phyloP scores from a whole-genome alignment of 2,888 invertebrate species.

The Hirudinaria manillensis region DNA sequence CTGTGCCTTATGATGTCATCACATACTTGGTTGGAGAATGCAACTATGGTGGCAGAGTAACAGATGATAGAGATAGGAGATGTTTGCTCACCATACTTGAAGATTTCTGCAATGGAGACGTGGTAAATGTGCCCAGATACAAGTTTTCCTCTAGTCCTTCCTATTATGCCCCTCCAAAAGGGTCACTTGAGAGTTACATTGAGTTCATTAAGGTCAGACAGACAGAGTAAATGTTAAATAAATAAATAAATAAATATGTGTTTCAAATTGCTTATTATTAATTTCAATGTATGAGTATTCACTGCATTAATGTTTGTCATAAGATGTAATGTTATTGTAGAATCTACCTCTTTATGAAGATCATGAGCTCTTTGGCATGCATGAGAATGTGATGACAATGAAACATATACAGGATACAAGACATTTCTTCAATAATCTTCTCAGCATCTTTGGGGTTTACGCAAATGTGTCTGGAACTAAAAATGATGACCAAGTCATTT shows the following conservation, averaged over 20 bases:
- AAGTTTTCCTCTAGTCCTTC: constrained; percentile 61
- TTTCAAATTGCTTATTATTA: not conserved
- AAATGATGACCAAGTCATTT: constrained; percentile 48
- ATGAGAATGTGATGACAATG: constrained; percentile 82
- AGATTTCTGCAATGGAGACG: constrained; percentile 70
- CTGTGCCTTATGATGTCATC: constrained; percentile 79
- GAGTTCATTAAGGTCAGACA: constrained; percentile 64
- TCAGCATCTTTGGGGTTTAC: constrained; percentile 66
- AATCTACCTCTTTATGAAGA: constrained; percentile 68
- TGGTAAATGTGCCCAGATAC: constrained; percentile 65
- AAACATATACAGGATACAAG: constrained; percentile 73
- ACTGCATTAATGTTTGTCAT: not conserved
- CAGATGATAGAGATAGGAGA: constrained; percentile 88
- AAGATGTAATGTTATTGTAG: too few relatives aligned
- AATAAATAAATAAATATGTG: not conserved
- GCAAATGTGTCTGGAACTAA: constrained; percentile 44
- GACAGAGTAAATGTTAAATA: not conserved
- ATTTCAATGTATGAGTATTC: not conserved
- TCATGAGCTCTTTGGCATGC: constrained; percentile 82
- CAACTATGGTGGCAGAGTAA: constrained; percentile 90
- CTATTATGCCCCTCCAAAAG: constrained; percentile 69
- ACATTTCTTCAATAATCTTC: constrained; percentile 67
- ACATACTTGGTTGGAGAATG: constrained; percentile 83
- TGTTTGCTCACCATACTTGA: constrained; percentile 73
- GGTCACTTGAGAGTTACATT: constrained; percentile 64